These are phyloP conservation scores for Druceiella hillmani DNA, from an alignment of 2,888 invertebrate genomes.

Conservation along the genomic window DNA sequence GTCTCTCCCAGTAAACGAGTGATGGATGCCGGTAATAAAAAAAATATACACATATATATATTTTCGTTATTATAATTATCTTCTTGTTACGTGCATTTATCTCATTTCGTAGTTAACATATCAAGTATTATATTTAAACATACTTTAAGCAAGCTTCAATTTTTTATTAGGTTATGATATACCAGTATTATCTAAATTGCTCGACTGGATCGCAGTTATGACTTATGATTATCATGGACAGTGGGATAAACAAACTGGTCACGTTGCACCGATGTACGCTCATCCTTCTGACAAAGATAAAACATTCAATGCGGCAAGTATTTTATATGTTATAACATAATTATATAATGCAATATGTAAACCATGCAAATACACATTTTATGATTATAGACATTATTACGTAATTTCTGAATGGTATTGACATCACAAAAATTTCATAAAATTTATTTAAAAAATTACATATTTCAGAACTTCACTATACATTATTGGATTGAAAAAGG, in stretches of 20 bases:
- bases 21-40: conserved; percentile 72
- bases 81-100: too few relatives aligned
- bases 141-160: too few relatives aligned
- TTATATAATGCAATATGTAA: too few relatives aligned
- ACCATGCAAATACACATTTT: too few relatives aligned
- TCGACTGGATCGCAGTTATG: conserved; percentile 91
- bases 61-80: too few relatives aligned
- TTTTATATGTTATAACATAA: too few relatives aligned
- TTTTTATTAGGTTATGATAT: conserved; percentile 70
- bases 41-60: background rate
- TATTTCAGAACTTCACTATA: conserved; percentile 73
- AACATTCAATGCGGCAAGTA: conserved; percentile 70
- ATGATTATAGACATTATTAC: too few relatives aligned
- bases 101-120: too few relatives aligned
- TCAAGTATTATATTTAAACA: too few relatives aligned
- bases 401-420: too few relatives aligned
- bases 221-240: conserved; percentile 89
- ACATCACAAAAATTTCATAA: too few relatives aligned
- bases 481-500: conserved; percentile 82
- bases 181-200: conserved; percentile 62
- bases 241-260: conserved; percentile 88
- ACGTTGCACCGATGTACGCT: conserved; percentile 81
- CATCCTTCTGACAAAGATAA: conserved; percentile 68
- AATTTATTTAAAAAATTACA: background rate
- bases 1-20: conserved; percentile 82